These are phyloP conservation scores for Ennomos erosarius DNA, from an alignment of 2,888 invertebrate species.

Conservation along the genomic window DNA sequence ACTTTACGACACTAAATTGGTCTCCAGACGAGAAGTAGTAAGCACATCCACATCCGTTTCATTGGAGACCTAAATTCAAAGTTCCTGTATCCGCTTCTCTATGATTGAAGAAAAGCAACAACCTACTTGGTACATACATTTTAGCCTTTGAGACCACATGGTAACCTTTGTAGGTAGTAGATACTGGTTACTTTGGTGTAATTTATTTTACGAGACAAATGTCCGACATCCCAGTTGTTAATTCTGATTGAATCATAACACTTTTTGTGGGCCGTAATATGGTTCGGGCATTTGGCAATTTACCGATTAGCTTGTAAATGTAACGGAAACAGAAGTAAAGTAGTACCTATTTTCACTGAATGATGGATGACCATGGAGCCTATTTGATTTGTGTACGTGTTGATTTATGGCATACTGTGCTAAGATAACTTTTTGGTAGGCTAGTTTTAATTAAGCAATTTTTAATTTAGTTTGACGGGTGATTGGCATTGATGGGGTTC, in stretches of 20 bases:
- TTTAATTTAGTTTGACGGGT: constrained; percentile 32
- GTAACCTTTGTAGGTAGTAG: background rate
- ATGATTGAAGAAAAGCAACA: constrained; percentile 6
- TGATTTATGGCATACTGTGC: background rate
- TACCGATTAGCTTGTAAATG: constrained; percentile 44
- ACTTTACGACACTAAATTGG: constrained; percentile 23
- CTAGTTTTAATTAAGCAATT: constrained; percentile 29
- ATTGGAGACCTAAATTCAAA: constrained; percentile 23
- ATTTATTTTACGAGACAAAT: constrained; percentile 33
- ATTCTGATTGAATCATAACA: constrained; percentile 38
- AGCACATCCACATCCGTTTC: constrained; percentile 22
- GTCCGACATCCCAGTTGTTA: constrained; percentile 37
- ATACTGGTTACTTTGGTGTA: constrained; percentile 5
- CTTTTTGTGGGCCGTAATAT: constrained; percentile 36
- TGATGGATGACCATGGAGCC: constrained; percentile 2
- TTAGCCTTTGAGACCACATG: constrained; percentile 9
- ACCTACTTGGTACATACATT: constrained; percentile 2
- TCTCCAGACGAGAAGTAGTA: constrained; percentile 24
- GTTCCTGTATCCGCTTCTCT: constrained; percentile 21
- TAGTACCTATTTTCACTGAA: constrained; percentile 24
- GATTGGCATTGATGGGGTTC: constrained; percentile 18
- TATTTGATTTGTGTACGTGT: too few species aligned
- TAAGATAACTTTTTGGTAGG: constrained; percentile 19
- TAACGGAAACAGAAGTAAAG: constrained; percentile 47
- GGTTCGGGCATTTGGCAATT: constrained; percentile 48